These are phyloP conservation scores for Gymnoscopelus microlampas DNA, from an alignment of 2,797 vertebrate genomes.

Conservation along the genomic window DNA sequence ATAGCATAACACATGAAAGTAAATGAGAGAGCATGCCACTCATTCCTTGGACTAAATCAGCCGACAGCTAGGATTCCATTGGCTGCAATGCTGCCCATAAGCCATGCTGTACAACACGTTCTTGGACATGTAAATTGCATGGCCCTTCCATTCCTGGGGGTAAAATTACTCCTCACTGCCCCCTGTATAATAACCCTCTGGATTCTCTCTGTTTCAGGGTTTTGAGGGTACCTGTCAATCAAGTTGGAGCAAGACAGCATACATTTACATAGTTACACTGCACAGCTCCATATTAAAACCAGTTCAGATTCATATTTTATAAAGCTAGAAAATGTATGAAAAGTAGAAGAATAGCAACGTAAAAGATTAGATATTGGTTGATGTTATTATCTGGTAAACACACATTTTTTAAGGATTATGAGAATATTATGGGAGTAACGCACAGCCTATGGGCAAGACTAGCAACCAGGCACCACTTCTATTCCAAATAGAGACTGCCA, in stretches of 20 bases:
- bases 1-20: conserved; percentile 17
- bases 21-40: conserved; percentile 20
- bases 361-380: not conserved
- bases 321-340: conserved; percentile 5
- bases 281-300: conserved; percentile 44
- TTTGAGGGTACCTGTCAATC: conserved; percentile 68
- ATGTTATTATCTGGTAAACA: conserved; percentile 9
- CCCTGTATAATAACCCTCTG: conserved; percentile 59
- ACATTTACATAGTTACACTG: conserved; percentile 63
- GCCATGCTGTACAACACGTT: conserved; percentile 26
- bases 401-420: conserved; percentile 1
- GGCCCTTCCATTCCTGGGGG: conserved; percentile 56
- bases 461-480: not conserved
- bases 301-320: conserved; percentile 15
- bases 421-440: conserved; percentile 8
- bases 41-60: conserved; percentile 14
- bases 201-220: conserved; percentile 52
- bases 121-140: conserved; percentile 66
- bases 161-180: conserved; percentile 60
- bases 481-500: conserved; percentile 51
- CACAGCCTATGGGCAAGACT: conserved; percentile 1
- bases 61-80: conserved; percentile 31
- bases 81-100: conserved; percentile 35
- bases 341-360: not conserved
- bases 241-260: conserved; percentile 63